Base-by-base conservation (phyloP, 2,113 vertebrate species). In the Sapajus apella region DNA sequence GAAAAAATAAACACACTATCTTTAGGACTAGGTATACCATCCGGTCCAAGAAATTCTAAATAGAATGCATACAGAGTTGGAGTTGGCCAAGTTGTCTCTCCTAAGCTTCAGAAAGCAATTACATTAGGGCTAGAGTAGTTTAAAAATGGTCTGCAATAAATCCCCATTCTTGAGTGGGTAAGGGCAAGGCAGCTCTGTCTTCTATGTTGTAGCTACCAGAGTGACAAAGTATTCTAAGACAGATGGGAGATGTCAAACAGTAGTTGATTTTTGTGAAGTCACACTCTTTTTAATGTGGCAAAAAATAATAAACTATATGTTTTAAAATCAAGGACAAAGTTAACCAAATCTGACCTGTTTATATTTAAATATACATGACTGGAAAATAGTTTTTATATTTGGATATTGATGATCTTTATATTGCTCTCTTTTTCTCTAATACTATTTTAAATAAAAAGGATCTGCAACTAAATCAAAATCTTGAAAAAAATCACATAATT, bases 1-100 rank as follows among this genome's bases (percentile, higher is more conserved):
- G 95, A 98, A 95, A 92, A 96, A 97, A 96, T 97, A 98, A 98
- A 97, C 89, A 97, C 91, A 84, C 94, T 80, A 0, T 97, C 94
- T 91, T 87, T 96, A 92, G 93, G 64, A 89, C 55, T 45, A 16
- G n/a, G 82, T 0, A 0, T 40, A 45, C 84, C 92, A 75, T 84
- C 95, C 0, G 0, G 47, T 77, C 94, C 85, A 93, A 96, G 77
- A 96, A 97, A 73, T 95, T 96, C 92, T 58, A 77, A 92, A 55
- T 16, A 56, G 92, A 32, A 72, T 23, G 88, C 58, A 50, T 66
- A 7, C 87, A 81, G 85, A 79, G 75, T 18, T 55, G 35, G 45
- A 83, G 75, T n/a, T 21, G 90, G 90, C 94, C 92, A 61, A 20
- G 27, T 75, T 96, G 95, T 96, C 95, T 17, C 1, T 95, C 95